Conservation (phyloP, 2,888 invertebrate species). For the Opisthograptis luteolata region DNA sequence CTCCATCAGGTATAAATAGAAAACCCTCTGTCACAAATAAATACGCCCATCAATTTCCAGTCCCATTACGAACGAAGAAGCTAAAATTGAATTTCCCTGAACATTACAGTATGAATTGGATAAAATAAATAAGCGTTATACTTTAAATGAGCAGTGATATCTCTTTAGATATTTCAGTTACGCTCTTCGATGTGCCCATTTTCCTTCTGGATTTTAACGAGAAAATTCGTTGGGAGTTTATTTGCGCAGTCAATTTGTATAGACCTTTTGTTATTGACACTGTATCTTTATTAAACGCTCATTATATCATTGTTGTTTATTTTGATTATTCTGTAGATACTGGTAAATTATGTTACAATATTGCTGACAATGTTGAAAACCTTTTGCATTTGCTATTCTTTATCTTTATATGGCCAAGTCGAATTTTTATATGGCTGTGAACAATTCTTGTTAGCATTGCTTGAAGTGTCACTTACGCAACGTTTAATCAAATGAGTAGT, state of each 20-base stretch:
- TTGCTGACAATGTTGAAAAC: too few relatives aligned
- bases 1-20: too few relatives aligned
- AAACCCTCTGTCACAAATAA: too few relatives aligned
- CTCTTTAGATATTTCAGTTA: background rate
- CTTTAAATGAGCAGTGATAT: background rate
- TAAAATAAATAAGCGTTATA: background rate
- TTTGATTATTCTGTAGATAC: background rate
- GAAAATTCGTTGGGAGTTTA: background rate
- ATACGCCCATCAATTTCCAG: background rate
- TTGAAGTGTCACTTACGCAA: too few relatives aligned
- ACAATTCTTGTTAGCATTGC: too few relatives aligned
- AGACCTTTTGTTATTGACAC: background rate
- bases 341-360: background rate
- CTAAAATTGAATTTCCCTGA: background rate
- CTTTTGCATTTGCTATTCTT: too few relatives aligned
- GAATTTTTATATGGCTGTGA: too few relatives aligned
- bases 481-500: too few relatives aligned
- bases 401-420: too few relatives aligned
- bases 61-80: background rate
- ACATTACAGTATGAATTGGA: background rate
- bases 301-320: background rate
- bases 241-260: background rate
- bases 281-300: background rate
- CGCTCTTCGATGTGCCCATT: background rate
- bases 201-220: background rate